phyloP scores from a whole-genome alignment of 2,113 vertebrate species.

The Otolemur garnettii region DNA sequence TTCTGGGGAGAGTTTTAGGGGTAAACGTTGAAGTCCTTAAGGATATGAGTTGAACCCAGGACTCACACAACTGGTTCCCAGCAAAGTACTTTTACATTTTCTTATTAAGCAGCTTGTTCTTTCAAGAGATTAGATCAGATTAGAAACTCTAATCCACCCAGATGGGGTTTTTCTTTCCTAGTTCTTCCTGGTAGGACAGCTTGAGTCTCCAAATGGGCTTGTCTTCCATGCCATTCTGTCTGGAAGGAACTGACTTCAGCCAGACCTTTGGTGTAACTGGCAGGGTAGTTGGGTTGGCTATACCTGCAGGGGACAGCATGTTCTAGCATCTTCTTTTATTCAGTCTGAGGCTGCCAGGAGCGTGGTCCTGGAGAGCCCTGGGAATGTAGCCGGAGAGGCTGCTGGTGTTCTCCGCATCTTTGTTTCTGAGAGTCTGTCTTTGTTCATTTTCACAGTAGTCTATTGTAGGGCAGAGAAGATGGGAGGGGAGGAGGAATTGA shows the following conservation, averaged over 20 bases:
- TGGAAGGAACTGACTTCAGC: not conserved
- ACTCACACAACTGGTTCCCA: not conserved
- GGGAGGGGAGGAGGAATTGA: too few species aligned
- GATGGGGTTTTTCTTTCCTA: not conserved
- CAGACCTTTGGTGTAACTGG: fast-evolving
- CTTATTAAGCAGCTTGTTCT: not conserved
- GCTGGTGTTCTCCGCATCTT: not conserved
- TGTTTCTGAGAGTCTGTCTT: not conserved
- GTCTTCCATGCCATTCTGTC: not conserved
- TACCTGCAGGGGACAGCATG: too few species aligned
- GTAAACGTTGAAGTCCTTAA: not conserved
- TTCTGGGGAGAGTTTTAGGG: not conserved
- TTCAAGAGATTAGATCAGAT: not conserved
- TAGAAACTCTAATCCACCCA: not conserved
- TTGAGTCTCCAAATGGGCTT: not conserved
- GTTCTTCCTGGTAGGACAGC: not conserved
- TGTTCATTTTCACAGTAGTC: not conserved
- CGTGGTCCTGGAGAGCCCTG: not conserved
- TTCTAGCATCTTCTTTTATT: not conserved
- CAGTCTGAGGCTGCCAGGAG: not conserved
- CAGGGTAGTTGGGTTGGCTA: not conserved
- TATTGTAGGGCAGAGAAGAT: not conserved
- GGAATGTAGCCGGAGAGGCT: not conserved
- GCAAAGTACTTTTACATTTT: not conserved
- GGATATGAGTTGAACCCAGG: not conserved